Percentiles rank a stretch among this genome's conserved stretches.
Conservation (phyloP, 2,113 vertebrate genomes). For the Petrocephalus microphthalmus region DNA sequence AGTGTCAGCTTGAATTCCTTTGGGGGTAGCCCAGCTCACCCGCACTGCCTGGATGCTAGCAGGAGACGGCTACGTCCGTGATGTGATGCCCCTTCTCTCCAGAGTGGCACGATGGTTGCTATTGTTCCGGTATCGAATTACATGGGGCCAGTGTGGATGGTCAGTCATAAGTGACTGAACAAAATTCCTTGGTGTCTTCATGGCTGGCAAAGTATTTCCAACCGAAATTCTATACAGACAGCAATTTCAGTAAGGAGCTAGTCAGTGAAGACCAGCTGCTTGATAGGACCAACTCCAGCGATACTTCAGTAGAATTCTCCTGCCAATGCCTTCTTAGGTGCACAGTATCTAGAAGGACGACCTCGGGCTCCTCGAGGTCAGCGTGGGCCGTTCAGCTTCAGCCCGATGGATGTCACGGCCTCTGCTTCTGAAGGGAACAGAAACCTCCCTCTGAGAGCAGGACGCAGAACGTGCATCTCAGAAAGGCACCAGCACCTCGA, state of each 20-base stretch:
- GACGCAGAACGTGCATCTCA: background rate
- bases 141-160: background rate
- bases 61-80: background rate
- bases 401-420: background rate
- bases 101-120: background rate
- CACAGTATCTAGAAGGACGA: background rate
- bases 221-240: background rate
- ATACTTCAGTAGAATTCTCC: background rate
- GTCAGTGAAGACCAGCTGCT: background rate
- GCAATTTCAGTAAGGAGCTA: background rate
- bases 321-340: background rate
- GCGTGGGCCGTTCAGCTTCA: background rate
- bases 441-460: background rate
- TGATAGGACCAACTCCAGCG: background rate
- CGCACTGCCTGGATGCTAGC: background rate
- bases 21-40: background rate
- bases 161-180: background rate
- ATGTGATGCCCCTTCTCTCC: background rate
- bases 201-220: background rate
- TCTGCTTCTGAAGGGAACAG: background rate
- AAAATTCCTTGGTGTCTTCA: background rate
- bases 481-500: background rate
- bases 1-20: background rate
- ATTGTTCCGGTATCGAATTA: slow-evolving; percentile 20
- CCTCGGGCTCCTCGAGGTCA: background rate